Conservation (phyloP, 2,888 invertebrate genomes). For the Melipona beecheii region DNA sequence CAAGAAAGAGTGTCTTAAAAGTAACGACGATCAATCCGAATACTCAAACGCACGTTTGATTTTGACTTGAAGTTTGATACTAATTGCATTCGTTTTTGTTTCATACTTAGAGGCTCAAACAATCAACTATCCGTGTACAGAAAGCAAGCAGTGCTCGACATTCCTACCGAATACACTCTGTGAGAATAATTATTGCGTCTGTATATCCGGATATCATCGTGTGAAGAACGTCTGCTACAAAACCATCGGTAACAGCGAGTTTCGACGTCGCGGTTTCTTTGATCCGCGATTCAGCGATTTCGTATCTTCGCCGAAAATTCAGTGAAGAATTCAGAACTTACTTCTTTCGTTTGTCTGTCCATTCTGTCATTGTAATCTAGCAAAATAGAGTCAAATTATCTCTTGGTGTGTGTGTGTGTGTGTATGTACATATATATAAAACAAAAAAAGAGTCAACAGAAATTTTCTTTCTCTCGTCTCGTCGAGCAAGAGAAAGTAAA, state of each 20-base stretch:
- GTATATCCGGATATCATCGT: constrained; percentile 68
- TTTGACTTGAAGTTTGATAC: background rate
- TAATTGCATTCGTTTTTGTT: background rate
- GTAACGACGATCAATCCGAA: constrained; percentile 47
- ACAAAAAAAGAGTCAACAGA: too few species aligned
- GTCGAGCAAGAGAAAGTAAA: background rate
- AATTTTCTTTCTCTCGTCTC: background rate
- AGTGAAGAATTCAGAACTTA: too few species aligned
- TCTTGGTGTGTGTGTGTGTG: too few species aligned
- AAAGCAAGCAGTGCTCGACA: constrained; percentile 66
- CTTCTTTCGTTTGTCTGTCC: too few species aligned
- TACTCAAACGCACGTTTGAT: background rate
- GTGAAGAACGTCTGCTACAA: constrained; percentile 59
- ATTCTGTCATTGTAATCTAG: too few species aligned
- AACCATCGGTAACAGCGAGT: constrained; percentile 53
- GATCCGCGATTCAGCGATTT: too few species aligned
- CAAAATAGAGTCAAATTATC: too few species aligned
- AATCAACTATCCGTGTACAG: constrained; percentile 59
- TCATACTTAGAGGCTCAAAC: constrained; percentile 29
- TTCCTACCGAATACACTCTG: constrained; percentile 65
- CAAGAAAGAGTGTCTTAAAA: constrained; percentile 61
- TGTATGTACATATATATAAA: too few species aligned
- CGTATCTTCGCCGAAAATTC: too few species aligned
- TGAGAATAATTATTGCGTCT: constrained; percentile 68
- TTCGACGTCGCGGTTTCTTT: too few species aligned